Base-by-base conservation (phyloP, 2,888 invertebrate species). In the Epiblema foenella region DNA sequence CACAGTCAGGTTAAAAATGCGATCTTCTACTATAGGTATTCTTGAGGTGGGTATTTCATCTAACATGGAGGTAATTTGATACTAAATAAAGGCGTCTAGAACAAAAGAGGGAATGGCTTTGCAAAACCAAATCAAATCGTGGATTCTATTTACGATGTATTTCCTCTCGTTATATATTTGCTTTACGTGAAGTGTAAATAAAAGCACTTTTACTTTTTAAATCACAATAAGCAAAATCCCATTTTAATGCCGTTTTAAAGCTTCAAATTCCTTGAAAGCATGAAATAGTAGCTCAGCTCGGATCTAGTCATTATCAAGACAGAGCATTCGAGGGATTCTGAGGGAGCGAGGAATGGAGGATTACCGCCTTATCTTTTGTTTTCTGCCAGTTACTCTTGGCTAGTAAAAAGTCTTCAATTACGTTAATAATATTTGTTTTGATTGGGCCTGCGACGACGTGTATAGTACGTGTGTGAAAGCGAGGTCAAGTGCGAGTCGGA, bases 221-320 rank as follows among this genome's bases (percentile, higher is more conserved):
- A 18, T 9, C 18, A 29, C 12, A 60, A 60, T 68, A 62, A n/a
- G 46, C 11, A 9, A 52, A 42, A 18, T 15, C 24, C 42, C 11
- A 54, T 60, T 62, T 54, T 17, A 60, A 52, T 59, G 10, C 15
- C 42, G 33, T 68, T 68, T 54, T 68, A 8, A 62, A 62, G 54
- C 54, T 52, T n/a, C 12, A 54, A 68, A 15, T 66, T 39, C 42
- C 54, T 33, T 68, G 42, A 60, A 68, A 68, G 52, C 60, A 68
- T 33, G 63, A 51, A 33, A 46, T 62, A 64, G 58, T 62, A 64
- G 58, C 63, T 64, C 42, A 58, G 79, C 82, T 81, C 83, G 82
- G 79, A 79, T 42, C 46, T 46, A 76, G 81, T 80, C 81, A 83
- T 85, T 82, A 83, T 78, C 81, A 80, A 77, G 74, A 77, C 77